A percentile compares a stretch with the other conserved stretches of the same genome.
Evolutionary conservation across 2,888 invertebrate genomes (phyloP).

Genomic region (Stegana nigrithorax): DNA sequence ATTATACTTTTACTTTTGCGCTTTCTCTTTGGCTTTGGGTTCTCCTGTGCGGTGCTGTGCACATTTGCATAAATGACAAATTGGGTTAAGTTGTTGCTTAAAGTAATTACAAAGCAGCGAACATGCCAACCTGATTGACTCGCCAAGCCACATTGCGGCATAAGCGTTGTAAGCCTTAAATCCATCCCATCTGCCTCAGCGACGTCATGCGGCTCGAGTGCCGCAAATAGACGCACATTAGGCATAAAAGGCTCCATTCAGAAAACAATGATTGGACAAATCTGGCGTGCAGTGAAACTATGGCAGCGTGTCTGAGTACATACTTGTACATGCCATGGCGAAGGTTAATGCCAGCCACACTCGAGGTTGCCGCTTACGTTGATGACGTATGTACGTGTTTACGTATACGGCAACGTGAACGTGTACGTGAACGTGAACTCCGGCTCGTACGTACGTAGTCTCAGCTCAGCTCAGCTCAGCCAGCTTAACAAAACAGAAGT

Average conservation of each 20-base stretch:
- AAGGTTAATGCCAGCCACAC: slow-evolving; percentile 53
- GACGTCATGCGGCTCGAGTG: no score
- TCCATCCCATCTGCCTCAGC: no score
- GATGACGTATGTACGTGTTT: slow-evolving; percentile 42
- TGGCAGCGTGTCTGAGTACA: neutral
- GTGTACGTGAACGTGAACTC: neutral
- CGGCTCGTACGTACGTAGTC: slow-evolving; percentile 36
- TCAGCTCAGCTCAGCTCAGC: no score
- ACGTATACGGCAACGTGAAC: slow-evolving; percentile 36
- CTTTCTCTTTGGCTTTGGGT: no score
- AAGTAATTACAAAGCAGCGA: neutral
- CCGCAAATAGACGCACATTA: no score
- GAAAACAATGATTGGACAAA: slow-evolving; percentile 26
- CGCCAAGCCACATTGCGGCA: neutral
- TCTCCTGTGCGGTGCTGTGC: no score
- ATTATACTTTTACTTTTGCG: no score
- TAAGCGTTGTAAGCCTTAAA: neutral
- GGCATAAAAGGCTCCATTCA: no score
- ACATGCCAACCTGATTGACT: no score
- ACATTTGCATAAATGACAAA: no score
- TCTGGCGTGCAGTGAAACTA: slow-evolving; percentile 23
- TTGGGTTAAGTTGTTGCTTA: neutral
- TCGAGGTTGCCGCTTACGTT: slow-evolving; percentile 38
- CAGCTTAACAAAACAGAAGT: neutral
- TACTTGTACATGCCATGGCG: neutral